phyloP scores from a whole-genome alignment of 2,113 vertebrate genomes.

The Cricetomys ansorgei region DNA sequence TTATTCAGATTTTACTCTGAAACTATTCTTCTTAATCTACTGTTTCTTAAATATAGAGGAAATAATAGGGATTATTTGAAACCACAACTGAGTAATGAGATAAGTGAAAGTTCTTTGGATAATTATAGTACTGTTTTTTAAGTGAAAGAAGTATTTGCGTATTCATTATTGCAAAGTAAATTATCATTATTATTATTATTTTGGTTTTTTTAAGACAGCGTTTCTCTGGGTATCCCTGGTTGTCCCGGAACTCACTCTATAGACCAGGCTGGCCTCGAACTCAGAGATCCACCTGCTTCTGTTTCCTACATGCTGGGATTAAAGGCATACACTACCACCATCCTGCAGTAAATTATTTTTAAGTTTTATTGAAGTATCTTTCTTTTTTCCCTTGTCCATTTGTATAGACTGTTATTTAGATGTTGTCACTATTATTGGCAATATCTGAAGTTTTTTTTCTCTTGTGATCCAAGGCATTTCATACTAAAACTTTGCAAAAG shows the following conservation, averaged over 20 bases:
- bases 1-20: constrained; percentile 86
- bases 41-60: constrained; percentile 78
- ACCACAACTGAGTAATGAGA: constrained; percentile 44
- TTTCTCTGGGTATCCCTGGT: too few relatives aligned
- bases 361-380: constrained; percentile 27
- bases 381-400: background rate
- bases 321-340: too few relatives aligned
- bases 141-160: constrained; percentile 50
- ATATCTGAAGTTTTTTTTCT: background rate
- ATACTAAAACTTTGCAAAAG: constrained; percentile 43
- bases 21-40: constrained; percentile 70
- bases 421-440: constrained; percentile 30
- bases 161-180: constrained; percentile 31
- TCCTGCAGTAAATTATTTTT: constrained; percentile 9
- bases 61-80: constrained; percentile 36
- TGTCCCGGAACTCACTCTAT: too few relatives aligned
- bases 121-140: constrained; percentile 52
- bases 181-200: too few relatives aligned
- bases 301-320: too few relatives aligned
- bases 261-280: too few relatives aligned
- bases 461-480: constrained; percentile 16
- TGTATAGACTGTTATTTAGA: background rate
- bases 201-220: too few relatives aligned
- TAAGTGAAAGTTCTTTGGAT: constrained; percentile 49
- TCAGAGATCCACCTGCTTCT: too few relatives aligned